Evolutionary conservation across 2,888 invertebrate genomes (phyloP).

Genomic region (Coecobrya sp.): DNA sequence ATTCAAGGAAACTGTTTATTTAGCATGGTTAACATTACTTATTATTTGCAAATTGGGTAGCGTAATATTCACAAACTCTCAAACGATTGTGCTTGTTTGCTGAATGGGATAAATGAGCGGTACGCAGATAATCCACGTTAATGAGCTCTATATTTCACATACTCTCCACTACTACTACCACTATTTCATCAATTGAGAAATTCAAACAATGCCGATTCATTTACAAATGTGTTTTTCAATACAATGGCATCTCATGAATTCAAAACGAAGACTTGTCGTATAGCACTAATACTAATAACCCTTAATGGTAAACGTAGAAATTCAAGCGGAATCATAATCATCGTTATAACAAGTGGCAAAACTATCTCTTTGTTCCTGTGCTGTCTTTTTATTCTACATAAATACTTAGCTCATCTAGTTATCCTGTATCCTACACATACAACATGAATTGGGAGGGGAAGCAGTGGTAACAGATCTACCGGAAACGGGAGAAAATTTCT

Average conservation of each 20-base stretch:
- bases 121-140: neutral
- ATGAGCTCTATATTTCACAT: neutral
- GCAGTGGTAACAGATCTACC: slow-evolving; percentile 21
- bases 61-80: too few relatives aligned
- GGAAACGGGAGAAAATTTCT: slow-evolving; percentile 57
- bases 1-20: too few relatives aligned
- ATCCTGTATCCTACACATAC: neutral
- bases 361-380: neutral
- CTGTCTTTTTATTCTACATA: neutral
- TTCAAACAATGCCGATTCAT: neutral
- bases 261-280: too few relatives aligned
- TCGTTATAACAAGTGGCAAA: neutral
- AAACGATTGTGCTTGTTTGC: too few relatives aligned
- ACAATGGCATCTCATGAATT: neutral
- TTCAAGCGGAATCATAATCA: neutral
- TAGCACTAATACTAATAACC: too few relatives aligned
- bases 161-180: neutral
- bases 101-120: neutral
- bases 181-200: neutral
- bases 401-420: neutral
- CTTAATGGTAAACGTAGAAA: neutral
- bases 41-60: too few relatives aligned
- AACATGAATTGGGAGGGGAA: slow-evolving; percentile 54
- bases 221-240: neutral
- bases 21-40: too few relatives aligned